Conservation (phyloP, 2,888 invertebrate species). For the Iselma pallidipennis region DNA sequence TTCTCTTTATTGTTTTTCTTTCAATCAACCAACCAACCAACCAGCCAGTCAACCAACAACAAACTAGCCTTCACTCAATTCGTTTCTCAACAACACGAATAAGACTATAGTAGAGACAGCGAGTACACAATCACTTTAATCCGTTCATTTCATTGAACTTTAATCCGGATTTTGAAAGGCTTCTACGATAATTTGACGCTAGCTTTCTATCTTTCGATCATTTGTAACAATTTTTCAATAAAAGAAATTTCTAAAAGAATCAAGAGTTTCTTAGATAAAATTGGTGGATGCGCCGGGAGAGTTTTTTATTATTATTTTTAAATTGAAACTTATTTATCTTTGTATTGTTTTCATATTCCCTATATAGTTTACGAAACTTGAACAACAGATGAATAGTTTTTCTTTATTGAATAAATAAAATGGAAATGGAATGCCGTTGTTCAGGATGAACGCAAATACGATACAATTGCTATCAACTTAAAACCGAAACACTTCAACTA, state of each 20-base stretch:
- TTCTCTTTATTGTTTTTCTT: not conserved
- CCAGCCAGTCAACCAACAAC: not conserved
- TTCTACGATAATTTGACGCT: not conserved
- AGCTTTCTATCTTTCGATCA: not conserved
- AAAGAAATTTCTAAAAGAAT: not conserved
- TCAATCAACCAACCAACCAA: not conserved
- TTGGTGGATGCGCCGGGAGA: not conserved
- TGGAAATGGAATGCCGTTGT: conserved; percentile 3
- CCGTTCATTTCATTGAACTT: conserved; percentile 2
- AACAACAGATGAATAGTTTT: conserved; percentile 2
- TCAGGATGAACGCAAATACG: not conserved
- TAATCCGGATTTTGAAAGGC: not conserved
- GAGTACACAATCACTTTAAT: not conserved
- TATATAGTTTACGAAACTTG: not conserved
- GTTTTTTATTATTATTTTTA: no score
- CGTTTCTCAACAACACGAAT: not conserved
- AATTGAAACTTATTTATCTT: not conserved
- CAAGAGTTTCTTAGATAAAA: not conserved
- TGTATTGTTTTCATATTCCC: not conserved
- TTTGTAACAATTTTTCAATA: not conserved
- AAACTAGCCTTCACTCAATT: not conserved
- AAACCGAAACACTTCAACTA: conserved; percentile 6
- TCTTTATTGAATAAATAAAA: not conserved
- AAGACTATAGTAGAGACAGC: not conserved
- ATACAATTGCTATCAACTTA: not conserved